Evolutionary conservation across 1,140 invertebrate genomes (phyloP).

Genomic region (Pinna nobilis): DNA sequence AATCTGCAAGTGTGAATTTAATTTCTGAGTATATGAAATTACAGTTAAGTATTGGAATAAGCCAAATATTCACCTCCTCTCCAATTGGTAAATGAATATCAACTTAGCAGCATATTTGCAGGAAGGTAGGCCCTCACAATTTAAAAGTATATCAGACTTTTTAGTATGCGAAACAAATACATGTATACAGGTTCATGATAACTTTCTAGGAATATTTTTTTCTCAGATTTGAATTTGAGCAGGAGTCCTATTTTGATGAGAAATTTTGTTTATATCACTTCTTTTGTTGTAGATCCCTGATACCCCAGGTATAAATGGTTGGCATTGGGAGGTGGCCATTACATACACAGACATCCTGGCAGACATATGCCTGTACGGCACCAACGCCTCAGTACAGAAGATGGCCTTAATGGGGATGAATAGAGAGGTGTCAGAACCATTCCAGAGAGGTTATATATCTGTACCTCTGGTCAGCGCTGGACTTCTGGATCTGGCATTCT

Average conservation of each 20-base stretch:
- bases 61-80: too few species aligned
- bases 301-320: conserved; percentile 67
- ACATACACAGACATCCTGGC: conserved; percentile 69
- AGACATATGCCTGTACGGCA: conserved; percentile 68
- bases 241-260: not conserved
- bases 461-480: conserved; percentile 67
- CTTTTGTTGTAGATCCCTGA: conserved; percentile 47
- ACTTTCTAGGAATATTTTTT: too few species aligned
- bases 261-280: not conserved
- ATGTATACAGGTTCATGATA: too few species aligned
- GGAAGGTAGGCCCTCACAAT: too few species aligned
- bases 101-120: too few species aligned
- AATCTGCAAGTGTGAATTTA: too few species aligned
- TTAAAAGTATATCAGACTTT: too few species aligned
- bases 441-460: conserved; percentile 34
- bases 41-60: too few species aligned
- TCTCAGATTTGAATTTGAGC: not conserved
- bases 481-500: conserved; percentile 68
- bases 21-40: too few species aligned
- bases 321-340: conserved; percentile 73
- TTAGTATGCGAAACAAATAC: too few species aligned
- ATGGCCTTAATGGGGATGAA: conserved; percentile 66
- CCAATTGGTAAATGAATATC: too few species aligned
- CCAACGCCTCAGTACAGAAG: conserved; percentile 67
- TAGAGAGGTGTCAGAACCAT: conserved; percentile 49